Base-by-base conservation (phyloP, 2,888 invertebrate genomes). In the Pegoplata infirma region DNA sequence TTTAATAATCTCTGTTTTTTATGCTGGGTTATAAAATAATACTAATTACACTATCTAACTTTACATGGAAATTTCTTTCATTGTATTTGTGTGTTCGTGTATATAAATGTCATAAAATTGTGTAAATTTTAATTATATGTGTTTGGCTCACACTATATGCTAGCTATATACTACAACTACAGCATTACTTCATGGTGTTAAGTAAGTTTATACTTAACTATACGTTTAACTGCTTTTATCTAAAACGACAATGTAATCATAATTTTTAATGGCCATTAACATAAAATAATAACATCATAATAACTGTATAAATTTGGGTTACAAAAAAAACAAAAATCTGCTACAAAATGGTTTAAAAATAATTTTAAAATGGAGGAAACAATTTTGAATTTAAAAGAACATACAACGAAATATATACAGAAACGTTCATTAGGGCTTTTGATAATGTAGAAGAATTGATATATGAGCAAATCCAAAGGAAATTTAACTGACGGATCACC, bases 251-350 rank as follows among this genome's bases (percentile, higher is more conserved):
- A 21, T 67, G 61, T 79, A 66, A 67, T 49, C 59, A 67, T 61
- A 75, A 61, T 47, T 55, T 64, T 69, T 75, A 75, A 75, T 75
- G 71, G 40, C 78, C 32, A 36, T 47, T 64, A 64, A 69, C 1
- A 10, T 2, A 1, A 32, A 32, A n/a, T n/a, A n/a, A n/a, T n/a
- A n/a, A 10, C 32, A 32, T 10, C 32, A 32, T 32, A 32, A 28
- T 28, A 28, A 10, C 8, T 8, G 12, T 32, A 10, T 10, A 32
- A 32, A 2, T 6, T 10, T 32, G 2, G 32, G 8, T 10, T 10
- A 32, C 8, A 10, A 32, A 32, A 32, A n/a, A n/a, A n/a, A n/a
- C n/a, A n/a, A n/a, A n/a, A n/a, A n/a, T n/a, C n/a, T 32, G 32
- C 32, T 32, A 3, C 12, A 32, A 2, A 28, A 28, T 7, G 28